Percentiles rank a stretch among this genome's conserved stretches.
Evolutionary conservation across 2,113 vertebrate genomes (phyloP).

Genomic region (Lepidothrix coronata): DNA sequence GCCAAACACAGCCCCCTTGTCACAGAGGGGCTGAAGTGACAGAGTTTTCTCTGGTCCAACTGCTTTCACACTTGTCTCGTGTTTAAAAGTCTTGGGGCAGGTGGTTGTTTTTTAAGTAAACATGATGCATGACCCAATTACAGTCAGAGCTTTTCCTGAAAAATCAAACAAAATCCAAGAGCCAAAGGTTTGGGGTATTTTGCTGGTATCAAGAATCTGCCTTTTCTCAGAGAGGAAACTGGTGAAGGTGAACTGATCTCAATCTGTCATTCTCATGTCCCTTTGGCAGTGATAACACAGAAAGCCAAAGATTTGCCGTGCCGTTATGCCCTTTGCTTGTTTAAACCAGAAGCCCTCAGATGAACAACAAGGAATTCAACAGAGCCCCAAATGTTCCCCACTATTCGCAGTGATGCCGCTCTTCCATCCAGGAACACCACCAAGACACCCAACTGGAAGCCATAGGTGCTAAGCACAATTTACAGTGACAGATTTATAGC

Average conservation of each 20-base stretch:
- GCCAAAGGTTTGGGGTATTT: background rate
- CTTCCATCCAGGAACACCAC: background rate
- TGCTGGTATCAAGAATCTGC: background rate
- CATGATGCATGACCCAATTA: background rate
- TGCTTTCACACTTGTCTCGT: background rate
- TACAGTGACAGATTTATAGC: slow-evolving; percentile 26
- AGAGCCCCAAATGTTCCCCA: background rate
- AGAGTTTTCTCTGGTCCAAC: background rate
- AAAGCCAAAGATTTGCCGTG: background rate
- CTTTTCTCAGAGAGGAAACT: background rate
- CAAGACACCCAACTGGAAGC: slow-evolving; percentile 21
- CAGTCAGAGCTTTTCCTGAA: background rate
- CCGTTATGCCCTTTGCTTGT: background rate
- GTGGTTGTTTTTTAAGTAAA: background rate
- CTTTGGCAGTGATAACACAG: background rate
- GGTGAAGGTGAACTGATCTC: background rate
- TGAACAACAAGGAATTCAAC: slow-evolving; percentile 4
- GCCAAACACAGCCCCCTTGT: background rate
- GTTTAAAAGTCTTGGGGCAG: background rate
- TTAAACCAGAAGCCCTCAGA: slow-evolving; percentile 20
- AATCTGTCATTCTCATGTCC: background rate
- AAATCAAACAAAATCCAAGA: background rate
- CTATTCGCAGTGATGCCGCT: background rate
- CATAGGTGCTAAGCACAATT: slow-evolving; percentile 22
- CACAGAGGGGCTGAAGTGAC: background rate